Conservation (phyloP, 2,888 invertebrate species). For the Drosophila meridiana region DNA sequence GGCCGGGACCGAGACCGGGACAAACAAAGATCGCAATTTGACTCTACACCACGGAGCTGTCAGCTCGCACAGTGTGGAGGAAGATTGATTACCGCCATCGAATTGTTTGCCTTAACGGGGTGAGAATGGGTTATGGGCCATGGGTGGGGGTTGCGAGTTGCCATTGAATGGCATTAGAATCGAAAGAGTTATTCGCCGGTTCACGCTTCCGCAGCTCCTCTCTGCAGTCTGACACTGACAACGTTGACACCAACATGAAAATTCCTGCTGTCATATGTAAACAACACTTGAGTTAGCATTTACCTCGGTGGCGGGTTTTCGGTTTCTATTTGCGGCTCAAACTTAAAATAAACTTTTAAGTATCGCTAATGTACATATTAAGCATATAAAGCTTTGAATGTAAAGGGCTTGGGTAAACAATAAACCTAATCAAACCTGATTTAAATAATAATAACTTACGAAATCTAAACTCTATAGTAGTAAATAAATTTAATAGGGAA, state of each 20-base stretch:
- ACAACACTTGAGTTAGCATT: conserved; percentile 57
- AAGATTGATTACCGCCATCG: conserved; percentile 86
- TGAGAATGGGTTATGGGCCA: conserved; percentile 4
- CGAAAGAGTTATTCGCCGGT: conserved; percentile 77
- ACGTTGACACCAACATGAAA: conserved; percentile 59
- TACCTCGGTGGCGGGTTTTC: conserved; percentile 14
- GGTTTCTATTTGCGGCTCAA: conserved; percentile 29
- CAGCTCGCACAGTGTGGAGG: conserved; percentile 84
- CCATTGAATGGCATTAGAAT: conserved; percentile 78
- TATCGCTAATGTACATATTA: background rate
- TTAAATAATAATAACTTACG: too few relatives aligned
- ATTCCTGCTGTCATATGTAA: conserved; percentile 77
- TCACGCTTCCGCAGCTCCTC: conserved; percentile 33
- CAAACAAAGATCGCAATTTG: conserved; percentile 84
- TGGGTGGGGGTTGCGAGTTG: conserved; percentile 40
- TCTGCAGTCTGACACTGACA: conserved; percentile 31
- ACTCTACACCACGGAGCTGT: conserved; percentile 85
- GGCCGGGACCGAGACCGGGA: conserved; percentile 58
- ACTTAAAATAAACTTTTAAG: conserved; percentile 52
- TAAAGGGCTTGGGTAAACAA: background rate
- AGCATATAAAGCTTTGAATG: background rate
- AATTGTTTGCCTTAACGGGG: conserved; percentile 79
- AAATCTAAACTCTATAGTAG: too few relatives aligned
- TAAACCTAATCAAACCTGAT: background rate
- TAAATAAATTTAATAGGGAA: too few relatives aligned